Evolutionary conservation across 2,113 vertebrate genomes (phyloP).

Genomic region (Peromyscus leucopus): DNA sequence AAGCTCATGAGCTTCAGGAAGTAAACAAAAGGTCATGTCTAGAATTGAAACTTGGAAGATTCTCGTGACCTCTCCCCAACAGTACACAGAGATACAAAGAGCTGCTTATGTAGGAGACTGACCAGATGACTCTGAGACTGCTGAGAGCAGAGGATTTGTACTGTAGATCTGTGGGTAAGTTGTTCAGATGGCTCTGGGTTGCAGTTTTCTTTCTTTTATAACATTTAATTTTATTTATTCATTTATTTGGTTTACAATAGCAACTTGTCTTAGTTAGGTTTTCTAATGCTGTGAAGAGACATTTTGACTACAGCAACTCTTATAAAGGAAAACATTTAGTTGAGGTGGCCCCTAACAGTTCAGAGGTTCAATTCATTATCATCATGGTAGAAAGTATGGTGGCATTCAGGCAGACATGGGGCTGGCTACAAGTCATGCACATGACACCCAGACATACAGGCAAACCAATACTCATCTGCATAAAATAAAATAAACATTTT

Average conservation of each 20-base stretch:
- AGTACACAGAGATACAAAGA: neutral
- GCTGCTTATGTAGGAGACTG: neutral
- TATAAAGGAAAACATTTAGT: no score
- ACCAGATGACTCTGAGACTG: neutral
- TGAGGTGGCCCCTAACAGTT: no score
- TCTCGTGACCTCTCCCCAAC: neutral
- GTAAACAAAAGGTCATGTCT: neutral
- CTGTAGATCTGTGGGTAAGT: neutral
- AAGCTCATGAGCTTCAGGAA: neutral
- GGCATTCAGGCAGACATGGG: no score
- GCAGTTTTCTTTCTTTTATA: neutral
- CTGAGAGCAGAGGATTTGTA: neutral
- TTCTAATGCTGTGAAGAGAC: no score
- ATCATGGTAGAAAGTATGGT: no score
- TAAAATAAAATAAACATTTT: neutral
- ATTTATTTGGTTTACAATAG: neutral
- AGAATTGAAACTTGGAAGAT: neutral
- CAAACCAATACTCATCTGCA: neutral
- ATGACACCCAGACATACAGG: neutral
- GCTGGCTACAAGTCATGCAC: no score
- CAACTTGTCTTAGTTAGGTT: neutral
- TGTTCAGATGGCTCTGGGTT: neutral
- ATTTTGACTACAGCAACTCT: no score
- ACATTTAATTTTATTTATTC: neutral
- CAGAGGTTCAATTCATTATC: no score